Base-by-base conservation (phyloP, 2,797 vertebrate species). In the Vipera ursinii region DNA sequence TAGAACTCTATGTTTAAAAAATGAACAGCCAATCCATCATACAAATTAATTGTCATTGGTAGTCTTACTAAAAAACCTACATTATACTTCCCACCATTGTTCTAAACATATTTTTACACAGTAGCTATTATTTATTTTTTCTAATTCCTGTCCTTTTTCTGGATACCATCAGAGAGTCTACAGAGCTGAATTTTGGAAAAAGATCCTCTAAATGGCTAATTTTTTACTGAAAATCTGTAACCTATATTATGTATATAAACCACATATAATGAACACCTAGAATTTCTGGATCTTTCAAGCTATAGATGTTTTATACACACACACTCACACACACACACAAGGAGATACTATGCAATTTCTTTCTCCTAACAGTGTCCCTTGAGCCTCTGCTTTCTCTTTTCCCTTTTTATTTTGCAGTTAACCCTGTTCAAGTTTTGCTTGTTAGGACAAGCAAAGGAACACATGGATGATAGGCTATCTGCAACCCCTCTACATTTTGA, bases 1-100 rank as follows among this genome's bases (percentile, higher is more conserved):
- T 63, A 82, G 90, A 88, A 73, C 56, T 82, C 92, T 73, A 88
- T 32, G 53, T 86, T 93, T 82, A 82, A 93, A 78, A 90, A 93
- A 88, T 87, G 86, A 61, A n/a, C 48, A 91, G 63, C 60, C 86
- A 78, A 93, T 93, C 86, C 51, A 88, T 88, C 89, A 88, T 91
- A 88, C 69, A 93, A 90, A 91, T 55, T 90, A 90, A 90, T 53
- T 93, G 92, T 55, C 56, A 14, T 87, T 26, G 60, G 57, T 90
- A 60, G 28, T 28, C 22, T 86, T 86, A 15, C 60, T 65, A 65
- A 56, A 90, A 69, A 92, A 59, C 24, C 60, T 78, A 86, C 14
- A 63, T 61, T 78, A 48, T 9, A 91, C 3, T 88, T 88, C 56
- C 63, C 53, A 48, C 61, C 65, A 88, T 88, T 88, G 78, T 78